phyloP scores from a whole-genome alignment of 2,888 invertebrate genomes.

The Drymonia ruficornis region DNA sequence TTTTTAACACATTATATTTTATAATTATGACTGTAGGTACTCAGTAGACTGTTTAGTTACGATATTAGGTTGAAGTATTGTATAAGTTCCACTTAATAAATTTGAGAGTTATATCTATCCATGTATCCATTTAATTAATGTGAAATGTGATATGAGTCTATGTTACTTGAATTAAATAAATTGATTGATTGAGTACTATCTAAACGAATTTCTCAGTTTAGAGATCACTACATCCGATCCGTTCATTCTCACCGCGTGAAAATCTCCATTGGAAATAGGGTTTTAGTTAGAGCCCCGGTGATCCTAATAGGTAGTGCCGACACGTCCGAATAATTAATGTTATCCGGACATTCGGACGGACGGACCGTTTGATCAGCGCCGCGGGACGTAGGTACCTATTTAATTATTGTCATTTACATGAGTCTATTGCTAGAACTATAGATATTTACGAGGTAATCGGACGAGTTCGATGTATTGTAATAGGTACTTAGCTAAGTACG shows the following conservation, averaged over 20 bases:
- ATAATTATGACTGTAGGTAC: too few relatives aligned
- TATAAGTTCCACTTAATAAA: too few relatives aligned
- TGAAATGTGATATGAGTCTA: too few relatives aligned
- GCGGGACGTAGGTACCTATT: background rate
- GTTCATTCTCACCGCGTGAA: background rate
- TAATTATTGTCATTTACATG: background rate
- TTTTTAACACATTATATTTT: too few relatives aligned
- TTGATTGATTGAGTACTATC: too few relatives aligned
- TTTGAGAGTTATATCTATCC: too few relatives aligned
- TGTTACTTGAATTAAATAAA: too few relatives aligned
- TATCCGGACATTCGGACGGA: background rate
- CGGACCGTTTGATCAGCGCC: background rate
- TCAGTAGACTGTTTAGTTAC: too few relatives aligned
- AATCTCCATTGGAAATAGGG: background rate
- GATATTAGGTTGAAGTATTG: too few relatives aligned
- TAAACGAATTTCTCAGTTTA: background rate
- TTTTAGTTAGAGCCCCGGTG: background rate
- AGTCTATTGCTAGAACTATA: background rate
- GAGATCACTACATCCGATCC: background rate
- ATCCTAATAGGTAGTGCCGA: background rate
- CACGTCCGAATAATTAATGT: constrained; percentile 5
- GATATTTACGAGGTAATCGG: background rate
- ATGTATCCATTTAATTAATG: too few relatives aligned
- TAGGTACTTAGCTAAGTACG: too few relatives aligned
- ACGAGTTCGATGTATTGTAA: too few relatives aligned